Evolutionary conservation across 2,113 vertebrate species (phyloP), one percentile per base, ranked within the genome.

Genomic region (Trinectes maculatus): DNA sequence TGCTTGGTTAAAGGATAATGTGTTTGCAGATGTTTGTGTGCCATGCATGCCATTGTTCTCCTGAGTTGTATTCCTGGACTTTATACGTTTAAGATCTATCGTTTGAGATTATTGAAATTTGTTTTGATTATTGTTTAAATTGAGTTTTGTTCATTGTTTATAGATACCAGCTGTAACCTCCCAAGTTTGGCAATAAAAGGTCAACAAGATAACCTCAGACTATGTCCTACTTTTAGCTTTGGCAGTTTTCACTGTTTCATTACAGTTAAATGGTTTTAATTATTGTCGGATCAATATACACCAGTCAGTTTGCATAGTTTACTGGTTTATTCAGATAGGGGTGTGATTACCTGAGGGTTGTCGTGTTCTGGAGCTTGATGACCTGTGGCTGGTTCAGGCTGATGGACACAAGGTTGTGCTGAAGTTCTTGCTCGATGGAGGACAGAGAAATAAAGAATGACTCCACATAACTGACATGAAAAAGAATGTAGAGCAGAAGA

Each of bases 351-450:
- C 90, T 91, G 69, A 77, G 26, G 8, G 44, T 24, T 9, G 84
- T 65, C 13, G 80, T 47, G 3, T 89, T 90, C 66, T 94, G 93
- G 24, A 94, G 89, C 67, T 91, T 91, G 18, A 89, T 69, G 39
- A 60, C 42, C 19, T 89, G 76, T 1, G 73, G 13, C 7, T 83
- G 71, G 46, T 36, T 88, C 36, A 75, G 46, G 64, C 74, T 79
- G 24, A 94, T 70, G 54, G 93, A 92, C 46, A 93, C 79, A 49
- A 94, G 77, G 74, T 81, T 61, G 9, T 13, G 39, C 74, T 88
- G 90, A 37, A 92, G 77, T 33, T 91, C 84, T 36, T 85, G 74
- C 26, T 93, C 91, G 22, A 94, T 82, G 34, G 87, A 75, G 15
- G 71, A 80, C 46, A 89, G 68, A 25, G 82, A 56, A 24, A 90